Evolutionary conservation across 2,113 vertebrate genomes (phyloP).

Genomic region (Sander vitreus): DNA sequence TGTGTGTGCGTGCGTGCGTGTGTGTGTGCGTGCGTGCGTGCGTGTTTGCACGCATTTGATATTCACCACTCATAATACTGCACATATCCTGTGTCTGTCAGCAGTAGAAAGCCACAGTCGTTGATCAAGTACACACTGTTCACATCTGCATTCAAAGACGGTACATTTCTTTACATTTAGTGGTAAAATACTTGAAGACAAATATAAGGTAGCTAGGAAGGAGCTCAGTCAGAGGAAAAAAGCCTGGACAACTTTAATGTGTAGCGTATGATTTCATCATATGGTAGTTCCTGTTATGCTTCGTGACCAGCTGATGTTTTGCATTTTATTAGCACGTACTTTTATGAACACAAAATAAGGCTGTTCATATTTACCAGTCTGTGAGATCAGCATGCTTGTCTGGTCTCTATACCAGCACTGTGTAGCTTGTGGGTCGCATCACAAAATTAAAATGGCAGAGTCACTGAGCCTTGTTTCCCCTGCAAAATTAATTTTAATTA

Average conservation of each 20-base stretch:
- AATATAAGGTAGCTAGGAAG: neutral
- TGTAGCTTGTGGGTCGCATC: constrained; percentile 20
- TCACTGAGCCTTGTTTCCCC: constrained; percentile 30
- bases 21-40: neutral
- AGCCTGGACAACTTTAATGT: neutral
- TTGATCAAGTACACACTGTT: neutral
- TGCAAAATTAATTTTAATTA: constrained; percentile 28
- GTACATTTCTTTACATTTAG: neutral
- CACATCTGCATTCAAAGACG: constrained; percentile 12
- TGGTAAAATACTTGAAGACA: neutral
- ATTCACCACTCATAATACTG: neutral
- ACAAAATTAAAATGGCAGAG: constrained; percentile 44
- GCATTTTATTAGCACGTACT: constrained; percentile 20
- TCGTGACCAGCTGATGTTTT: constrained; percentile 2
- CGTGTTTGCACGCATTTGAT: neutral
- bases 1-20: neutral
- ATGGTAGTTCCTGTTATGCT: neutral
- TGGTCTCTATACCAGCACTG: constrained; percentile 13
- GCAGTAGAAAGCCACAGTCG: neutral
- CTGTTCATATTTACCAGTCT: constrained; percentile 22
- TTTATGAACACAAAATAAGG: constrained; percentile 4
- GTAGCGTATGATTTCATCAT: constrained; percentile 11
- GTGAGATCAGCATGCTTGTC: constrained; percentile 28
- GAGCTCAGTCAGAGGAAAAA: neutral
- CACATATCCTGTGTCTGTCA: constrained; percentile 12